phyloP scores from a whole-genome alignment of 2,797 vertebrate genomes.

The Labeo calbasu region DNA sequence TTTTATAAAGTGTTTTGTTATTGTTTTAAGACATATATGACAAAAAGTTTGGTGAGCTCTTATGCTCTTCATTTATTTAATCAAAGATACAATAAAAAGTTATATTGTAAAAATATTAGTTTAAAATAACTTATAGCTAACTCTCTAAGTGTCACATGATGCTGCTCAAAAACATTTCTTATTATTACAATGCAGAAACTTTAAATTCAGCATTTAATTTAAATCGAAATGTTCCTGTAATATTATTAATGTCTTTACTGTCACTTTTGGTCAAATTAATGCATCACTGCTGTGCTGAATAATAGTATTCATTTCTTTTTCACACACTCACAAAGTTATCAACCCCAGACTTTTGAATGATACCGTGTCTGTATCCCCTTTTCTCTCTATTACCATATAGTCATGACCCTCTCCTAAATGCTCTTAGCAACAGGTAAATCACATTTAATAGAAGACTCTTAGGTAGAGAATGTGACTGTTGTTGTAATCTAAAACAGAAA shows the following conservation, averaged over 20 bases:
- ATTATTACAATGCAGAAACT: not conserved
- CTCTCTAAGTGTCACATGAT: not conserved
- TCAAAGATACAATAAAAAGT: not conserved
- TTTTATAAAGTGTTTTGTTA: not conserved
- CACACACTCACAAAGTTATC: too few species aligned
- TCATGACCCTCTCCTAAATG: not conserved
- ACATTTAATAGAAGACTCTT: conserved; percentile 5
- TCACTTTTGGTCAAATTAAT: not conserved
- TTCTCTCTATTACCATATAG: not conserved
- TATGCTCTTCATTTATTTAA: not conserved
- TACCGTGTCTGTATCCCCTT: not conserved
- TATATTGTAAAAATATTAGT: not conserved
- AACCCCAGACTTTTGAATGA: not conserved
- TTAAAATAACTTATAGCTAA: not conserved
- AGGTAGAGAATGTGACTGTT: conserved; percentile 3
- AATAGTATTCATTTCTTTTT: not conserved
- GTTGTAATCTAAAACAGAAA: conserved; percentile 62
- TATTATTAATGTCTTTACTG: not conserved
- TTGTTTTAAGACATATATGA: not conserved
- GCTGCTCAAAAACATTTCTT: not conserved
- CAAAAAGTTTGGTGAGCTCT: not conserved
- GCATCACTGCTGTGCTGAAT: too few species aligned
- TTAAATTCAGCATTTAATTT: not conserved
- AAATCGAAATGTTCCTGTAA: not conserved
- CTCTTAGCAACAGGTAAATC: conserved; percentile 16